Conservation (phyloP, 2,113 vertebrate species). For the Chionodraco myersi region DNA sequence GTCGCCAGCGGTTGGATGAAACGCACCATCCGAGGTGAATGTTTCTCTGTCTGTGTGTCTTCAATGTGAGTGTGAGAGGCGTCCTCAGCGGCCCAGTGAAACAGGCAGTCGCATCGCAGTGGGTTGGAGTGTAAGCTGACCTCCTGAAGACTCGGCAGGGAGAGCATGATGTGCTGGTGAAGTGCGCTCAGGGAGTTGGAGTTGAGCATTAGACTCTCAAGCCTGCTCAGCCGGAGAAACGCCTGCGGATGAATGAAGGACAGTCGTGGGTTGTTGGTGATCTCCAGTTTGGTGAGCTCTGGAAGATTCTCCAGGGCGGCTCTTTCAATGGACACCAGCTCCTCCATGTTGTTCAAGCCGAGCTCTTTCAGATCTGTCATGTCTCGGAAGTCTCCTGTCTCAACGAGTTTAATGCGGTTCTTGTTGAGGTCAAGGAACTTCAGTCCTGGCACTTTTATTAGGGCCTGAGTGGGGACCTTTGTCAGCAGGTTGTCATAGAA, state of each 20-base stretch:
- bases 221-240: conserved; percentile 88
- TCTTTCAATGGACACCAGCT: conserved; percentile 92
- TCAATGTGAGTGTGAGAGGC: conserved; percentile 67
- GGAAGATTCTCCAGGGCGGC: conserved; percentile 92
- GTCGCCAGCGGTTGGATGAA: conserved; percentile 97
- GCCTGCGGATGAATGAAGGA: conserved; percentile 95
- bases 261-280: conserved; percentile 95
- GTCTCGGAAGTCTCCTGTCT: conserved; percentile 89
- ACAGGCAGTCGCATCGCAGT: conserved; percentile 95
- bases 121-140: conserved; percentile 97
- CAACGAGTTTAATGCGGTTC: conserved; percentile 89
- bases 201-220: conserved; percentile 99
- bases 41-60: conserved; percentile 58
- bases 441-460: conserved; percentile 88
- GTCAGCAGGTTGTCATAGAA: conserved; percentile 91
- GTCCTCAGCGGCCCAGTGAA: conserved; percentile 90
- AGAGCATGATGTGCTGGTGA: conserved; percentile 89
- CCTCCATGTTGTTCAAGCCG: conserved; percentile 94
- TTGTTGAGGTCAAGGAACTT: conserved; percentile 96
- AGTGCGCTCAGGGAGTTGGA: conserved; percentile 95
- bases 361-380: conserved; percentile 95
- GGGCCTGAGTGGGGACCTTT: conserved; percentile 86
- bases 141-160: conserved; percentile 93
- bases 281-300: conserved; percentile 95
- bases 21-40: conserved; percentile 83